These are phyloP conservation scores for Pristionchus maxplancki DNA, from an alignment of 2,888 invertebrate genomes.

Conservation along the genomic window DNA sequence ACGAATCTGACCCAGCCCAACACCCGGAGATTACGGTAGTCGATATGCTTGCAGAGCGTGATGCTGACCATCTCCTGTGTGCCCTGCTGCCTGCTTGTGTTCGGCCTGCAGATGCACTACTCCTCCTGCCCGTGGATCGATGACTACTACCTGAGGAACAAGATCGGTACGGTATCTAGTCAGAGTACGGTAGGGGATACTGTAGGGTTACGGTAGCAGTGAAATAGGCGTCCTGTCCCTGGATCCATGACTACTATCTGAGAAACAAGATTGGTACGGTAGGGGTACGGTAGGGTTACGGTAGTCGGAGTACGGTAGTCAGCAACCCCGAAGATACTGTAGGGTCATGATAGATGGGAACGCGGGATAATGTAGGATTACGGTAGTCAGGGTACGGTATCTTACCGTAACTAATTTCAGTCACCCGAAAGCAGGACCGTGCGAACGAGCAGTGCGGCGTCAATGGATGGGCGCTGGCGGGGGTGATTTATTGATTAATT, in stretches of 20 bases:
- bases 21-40: too few relatives aligned
- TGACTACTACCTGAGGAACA: conserved; percentile 63
- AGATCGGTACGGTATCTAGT: background rate
- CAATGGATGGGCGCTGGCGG: conserved; percentile 76
- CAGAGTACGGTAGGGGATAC: background rate
- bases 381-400: background rate
- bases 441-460: conserved; percentile 74
- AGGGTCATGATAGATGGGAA: too few relatives aligned
- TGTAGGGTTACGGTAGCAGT: background rate
- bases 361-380: background rate
- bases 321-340: too few relatives aligned
- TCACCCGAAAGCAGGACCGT: conserved; percentile 47
- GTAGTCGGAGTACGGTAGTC: background rate
- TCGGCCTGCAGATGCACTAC: conserved; percentile 76
- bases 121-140: conserved; percentile 76
- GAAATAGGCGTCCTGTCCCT: background rate
- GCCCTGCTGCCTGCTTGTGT: conserved; percentile 72
- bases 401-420: too few relatives aligned
- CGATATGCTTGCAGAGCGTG: too few relatives aligned
- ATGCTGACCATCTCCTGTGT: conserved; percentile 74
- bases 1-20: too few relatives aligned
- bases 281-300: background rate
- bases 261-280: background rate
- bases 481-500: conserved; percentile 57
- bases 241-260: background rate